phyloP scores from a whole-genome alignment of 2,888 invertebrate genomes.

The Strigamia crassipes region DNA sequence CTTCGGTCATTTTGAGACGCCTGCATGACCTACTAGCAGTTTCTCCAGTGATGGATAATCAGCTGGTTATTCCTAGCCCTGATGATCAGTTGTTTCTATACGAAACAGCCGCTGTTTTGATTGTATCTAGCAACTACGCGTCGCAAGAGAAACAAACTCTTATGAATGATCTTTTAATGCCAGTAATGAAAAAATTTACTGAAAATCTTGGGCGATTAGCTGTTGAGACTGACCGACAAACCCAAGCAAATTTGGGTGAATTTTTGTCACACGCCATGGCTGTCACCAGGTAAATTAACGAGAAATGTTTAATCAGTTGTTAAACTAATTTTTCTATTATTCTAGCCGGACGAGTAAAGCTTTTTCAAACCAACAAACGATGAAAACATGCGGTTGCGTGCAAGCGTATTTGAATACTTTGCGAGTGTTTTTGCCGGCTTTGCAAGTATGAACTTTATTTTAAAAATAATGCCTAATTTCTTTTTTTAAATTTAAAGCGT shows the following conservation, averaged over 20 bases:
- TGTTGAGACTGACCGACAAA: slow-evolving; percentile 56
- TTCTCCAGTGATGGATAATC: slow-evolving; percentile 58
- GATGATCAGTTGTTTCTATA: slow-evolving; percentile 66
- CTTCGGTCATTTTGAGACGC: slow-evolving; percentile 62
- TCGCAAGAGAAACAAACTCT: slow-evolving; percentile 60
- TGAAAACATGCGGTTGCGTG: slow-evolving; percentile 63
- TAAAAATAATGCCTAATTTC: background rate
- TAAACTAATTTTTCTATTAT: slow-evolving; percentile 50
- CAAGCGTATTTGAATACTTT: slow-evolving; percentile 63
- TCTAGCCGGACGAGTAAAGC: slow-evolving; percentile 65
- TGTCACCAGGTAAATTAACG: slow-evolving; percentile 59
- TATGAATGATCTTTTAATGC: slow-evolving; percentile 61
- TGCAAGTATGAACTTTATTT: slow-evolving; percentile 56
- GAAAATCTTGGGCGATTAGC: slow-evolving; percentile 58
- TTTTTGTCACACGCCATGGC: slow-evolving; percentile 63
- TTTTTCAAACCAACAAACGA: slow-evolving; percentile 64
- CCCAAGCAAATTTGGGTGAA: slow-evolving; percentile 58
- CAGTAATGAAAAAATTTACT: slow-evolving; percentile 61
- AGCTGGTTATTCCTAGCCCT: slow-evolving; percentile 57
- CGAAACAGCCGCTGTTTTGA: slow-evolving; percentile 65
- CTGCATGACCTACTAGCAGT: slow-evolving; percentile 63
- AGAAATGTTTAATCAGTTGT: background rate
- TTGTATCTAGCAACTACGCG: slow-evolving; percentile 62
- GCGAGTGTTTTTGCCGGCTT: slow-evolving; percentile 62
- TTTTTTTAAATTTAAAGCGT: background rate